phyloP scores from a whole-genome alignment of 2,113 vertebrate genomes.

The Myrmecobius fasciatus region DNA sequence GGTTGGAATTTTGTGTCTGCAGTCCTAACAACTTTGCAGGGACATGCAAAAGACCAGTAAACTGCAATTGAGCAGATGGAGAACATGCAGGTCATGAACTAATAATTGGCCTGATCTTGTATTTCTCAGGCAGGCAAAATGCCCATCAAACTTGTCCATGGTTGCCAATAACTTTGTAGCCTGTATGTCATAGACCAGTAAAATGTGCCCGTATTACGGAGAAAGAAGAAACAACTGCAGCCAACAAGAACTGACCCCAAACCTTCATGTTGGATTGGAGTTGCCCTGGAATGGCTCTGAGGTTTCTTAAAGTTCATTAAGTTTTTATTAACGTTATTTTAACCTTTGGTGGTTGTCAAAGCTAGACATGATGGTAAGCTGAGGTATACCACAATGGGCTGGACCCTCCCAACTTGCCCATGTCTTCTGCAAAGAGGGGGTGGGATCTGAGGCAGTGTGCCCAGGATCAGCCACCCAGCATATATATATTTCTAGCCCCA shows the following conservation, averaged over 20 bases:
- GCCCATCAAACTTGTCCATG: background rate
- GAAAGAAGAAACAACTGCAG: slow-evolving; percentile 41
- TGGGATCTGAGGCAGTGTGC: slow-evolving; percentile 56
- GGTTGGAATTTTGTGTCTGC: slow-evolving; percentile 37
- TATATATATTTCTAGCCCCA: slow-evolving; percentile 71
- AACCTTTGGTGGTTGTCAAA: slow-evolving; percentile 78
- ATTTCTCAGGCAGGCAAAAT: background rate
- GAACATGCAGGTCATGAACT: slow-evolving; percentile 22
- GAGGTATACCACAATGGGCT: slow-evolving; percentile 78
- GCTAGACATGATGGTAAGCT: slow-evolving; percentile 75
- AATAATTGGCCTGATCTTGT: accelerated
- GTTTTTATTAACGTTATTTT: slow-evolving; percentile 79
- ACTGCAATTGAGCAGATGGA: slow-evolving; percentile 21
- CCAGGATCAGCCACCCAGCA: slow-evolving; percentile 42
- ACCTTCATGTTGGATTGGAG: slow-evolving; percentile 48
- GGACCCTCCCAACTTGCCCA: slow-evolving; percentile 63
- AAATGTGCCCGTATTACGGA: background rate
- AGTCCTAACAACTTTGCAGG: slow-evolving; percentile 59
- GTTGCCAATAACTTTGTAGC: background rate
- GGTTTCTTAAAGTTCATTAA: slow-evolving; percentile 74
- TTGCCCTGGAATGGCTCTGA: slow-evolving; percentile 73
- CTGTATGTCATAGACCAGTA: background rate
- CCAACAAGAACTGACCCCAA: slow-evolving; percentile 42
- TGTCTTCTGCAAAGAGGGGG: slow-evolving; percentile 56
- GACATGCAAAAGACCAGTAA: slow-evolving; percentile 51